Conservation (phyloP, 1,140 invertebrate species). For the Polypedilum pembai region DNA sequence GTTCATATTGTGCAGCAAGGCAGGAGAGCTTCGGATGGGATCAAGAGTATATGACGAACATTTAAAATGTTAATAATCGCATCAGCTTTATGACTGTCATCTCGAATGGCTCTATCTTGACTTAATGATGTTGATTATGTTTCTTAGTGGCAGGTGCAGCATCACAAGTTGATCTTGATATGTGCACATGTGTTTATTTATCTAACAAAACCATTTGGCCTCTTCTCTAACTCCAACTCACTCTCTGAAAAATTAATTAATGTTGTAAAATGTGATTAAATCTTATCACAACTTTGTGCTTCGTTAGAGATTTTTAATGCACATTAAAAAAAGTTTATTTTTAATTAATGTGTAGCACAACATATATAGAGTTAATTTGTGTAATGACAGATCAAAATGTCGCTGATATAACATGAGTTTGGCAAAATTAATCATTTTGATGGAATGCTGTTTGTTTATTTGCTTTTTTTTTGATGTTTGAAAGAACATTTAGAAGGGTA, state of each 20-base stretch:
- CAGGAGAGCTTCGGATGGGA: background rate
- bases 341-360: background rate
- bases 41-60: background rate
- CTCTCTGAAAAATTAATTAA: background rate
- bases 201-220: background rate
- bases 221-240: background rate
- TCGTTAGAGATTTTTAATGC: background rate
- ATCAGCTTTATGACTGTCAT: constrained; percentile 17
- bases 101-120: background rate
- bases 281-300: background rate
- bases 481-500: too few species aligned
- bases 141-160: constrained; percentile 1
- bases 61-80: constrained; percentile 7
- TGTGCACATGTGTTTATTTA: background rate
- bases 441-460: too few species aligned
- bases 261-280: background rate
- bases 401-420: background rate
- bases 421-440: constrained; percentile 1
- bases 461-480: too few species aligned
- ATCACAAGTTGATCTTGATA: background rate
- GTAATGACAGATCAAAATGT: background rate
- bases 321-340: background rate
- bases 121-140: constrained; percentile 15
- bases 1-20: background rate
- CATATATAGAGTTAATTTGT: background rate